Conservation (phyloP, 2,888 invertebrate genomes). For the Zele albiditarsus region DNA sequence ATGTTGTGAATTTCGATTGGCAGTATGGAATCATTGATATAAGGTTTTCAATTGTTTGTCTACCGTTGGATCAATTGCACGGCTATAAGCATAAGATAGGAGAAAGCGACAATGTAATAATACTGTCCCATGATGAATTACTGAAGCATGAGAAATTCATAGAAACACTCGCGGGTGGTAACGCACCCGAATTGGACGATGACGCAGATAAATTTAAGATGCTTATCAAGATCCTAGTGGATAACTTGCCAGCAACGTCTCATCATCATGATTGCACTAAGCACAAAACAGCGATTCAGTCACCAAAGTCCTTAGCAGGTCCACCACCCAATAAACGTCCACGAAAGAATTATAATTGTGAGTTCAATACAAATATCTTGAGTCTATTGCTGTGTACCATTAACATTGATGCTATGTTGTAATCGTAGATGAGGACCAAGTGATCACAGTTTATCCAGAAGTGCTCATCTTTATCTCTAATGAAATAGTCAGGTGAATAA, state of each 20-base stretch:
- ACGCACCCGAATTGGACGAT: neutral
- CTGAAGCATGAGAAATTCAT: neutral
- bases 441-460: neutral
- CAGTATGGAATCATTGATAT: neutral
- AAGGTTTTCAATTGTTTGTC: neutral
- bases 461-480: neutral
- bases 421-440: neutral
- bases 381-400: neutral
- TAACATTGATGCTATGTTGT: no score
- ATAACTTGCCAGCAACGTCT: neutral
- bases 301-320: neutral
- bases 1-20: neutral
- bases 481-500: neutral
- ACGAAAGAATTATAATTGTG: neutral
- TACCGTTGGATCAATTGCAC: neutral
- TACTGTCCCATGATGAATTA: neutral
- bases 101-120: neutral
- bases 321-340: neutral
- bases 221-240: neutral
- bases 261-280: neutral
- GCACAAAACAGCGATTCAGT: neutral
- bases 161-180: no score
- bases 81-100: neutral
- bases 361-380: neutral
- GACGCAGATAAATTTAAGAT: neutral